These are phyloP conservation scores for Melanerpes formicivorus DNA, from an alignment of 2,113 vertebrate genomes.

Conservation along the genomic window DNA sequence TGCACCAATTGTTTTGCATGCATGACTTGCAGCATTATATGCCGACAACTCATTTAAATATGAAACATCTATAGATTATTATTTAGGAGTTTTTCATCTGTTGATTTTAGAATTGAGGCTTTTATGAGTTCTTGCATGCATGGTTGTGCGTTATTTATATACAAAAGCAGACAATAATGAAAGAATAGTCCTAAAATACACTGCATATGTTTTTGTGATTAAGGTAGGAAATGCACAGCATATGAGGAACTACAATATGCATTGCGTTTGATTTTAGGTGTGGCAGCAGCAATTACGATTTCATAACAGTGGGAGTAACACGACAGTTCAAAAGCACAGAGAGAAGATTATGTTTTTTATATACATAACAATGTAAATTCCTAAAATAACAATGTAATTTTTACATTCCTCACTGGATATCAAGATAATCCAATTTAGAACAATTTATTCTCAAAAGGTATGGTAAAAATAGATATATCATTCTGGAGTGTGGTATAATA, in stretches of 20 bases:
- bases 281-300: conserved; percentile 50
- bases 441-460: conserved; percentile 76
- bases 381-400: conserved; percentile 74
- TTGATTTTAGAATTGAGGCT: conserved; percentile 75
- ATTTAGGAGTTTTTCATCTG: conserved; percentile 79
- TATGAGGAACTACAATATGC: background rate
- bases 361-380: conserved; percentile 46
- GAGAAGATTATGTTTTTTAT: conserved; percentile 47
- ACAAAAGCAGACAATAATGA: conserved; percentile 54
- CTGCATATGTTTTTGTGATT: conserved; percentile 45
- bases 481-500: conserved; percentile 63
- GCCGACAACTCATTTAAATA: conserved; percentile 79
- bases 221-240: conserved; percentile 16
- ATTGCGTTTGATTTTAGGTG: conserved; percentile 48
- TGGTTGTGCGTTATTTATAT: conserved; percentile 57
- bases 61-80: conserved; percentile 81
- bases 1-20: conserved; percentile 59
- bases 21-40: conserved; percentile 72
- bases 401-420: conserved; percentile 54
- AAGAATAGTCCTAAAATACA: conserved; percentile 48
- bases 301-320: conserved; percentile 29
- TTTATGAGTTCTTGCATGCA: conserved; percentile 72
- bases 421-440: conserved; percentile 73
- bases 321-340: conserved; percentile 59
- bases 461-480: conserved; percentile 72